Evolutionary conservation across 2,113 vertebrate species (phyloP).

Genomic region (Colius striatus): DNA sequence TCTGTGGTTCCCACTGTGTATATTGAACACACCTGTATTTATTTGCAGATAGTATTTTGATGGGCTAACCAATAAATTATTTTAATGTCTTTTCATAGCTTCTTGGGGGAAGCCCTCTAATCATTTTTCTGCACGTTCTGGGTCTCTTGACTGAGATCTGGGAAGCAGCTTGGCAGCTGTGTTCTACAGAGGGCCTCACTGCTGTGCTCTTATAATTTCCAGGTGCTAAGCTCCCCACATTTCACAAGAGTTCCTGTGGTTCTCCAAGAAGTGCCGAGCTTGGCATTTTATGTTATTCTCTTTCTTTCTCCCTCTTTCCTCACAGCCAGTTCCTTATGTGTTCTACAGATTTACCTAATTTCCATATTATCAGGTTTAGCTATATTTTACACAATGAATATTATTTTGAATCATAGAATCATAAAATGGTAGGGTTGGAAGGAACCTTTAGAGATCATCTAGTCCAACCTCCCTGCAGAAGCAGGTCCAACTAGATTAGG

Average conservation of each 20-base stretch:
- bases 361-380: not conserved
- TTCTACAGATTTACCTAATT: not conserved
- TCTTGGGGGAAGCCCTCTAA: not conserved
- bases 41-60: not conserved
- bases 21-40: not conserved
- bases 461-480: too few species aligned
- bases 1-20: not conserved
- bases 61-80: not conserved
- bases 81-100: not conserved
- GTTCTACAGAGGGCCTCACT: not conserved
- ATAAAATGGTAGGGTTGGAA: too few species aligned
- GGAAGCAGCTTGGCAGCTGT: not conserved
- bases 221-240: not conserved
- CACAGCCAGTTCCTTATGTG: accelerated
- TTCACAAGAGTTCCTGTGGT: not conserved
- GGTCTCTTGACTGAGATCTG: not conserved
- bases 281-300: not conserved
- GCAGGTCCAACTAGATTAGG: too few species aligned
- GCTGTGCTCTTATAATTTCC: not conserved
- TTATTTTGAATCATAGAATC: not conserved
- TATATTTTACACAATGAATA: not conserved
- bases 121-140: not conserved
- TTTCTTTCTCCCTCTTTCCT: not conserved
- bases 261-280: not conserved
- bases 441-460: too few species aligned